Conservation (phyloP, 1,140 invertebrate species). For the Sitophilus oryzae region DNA sequence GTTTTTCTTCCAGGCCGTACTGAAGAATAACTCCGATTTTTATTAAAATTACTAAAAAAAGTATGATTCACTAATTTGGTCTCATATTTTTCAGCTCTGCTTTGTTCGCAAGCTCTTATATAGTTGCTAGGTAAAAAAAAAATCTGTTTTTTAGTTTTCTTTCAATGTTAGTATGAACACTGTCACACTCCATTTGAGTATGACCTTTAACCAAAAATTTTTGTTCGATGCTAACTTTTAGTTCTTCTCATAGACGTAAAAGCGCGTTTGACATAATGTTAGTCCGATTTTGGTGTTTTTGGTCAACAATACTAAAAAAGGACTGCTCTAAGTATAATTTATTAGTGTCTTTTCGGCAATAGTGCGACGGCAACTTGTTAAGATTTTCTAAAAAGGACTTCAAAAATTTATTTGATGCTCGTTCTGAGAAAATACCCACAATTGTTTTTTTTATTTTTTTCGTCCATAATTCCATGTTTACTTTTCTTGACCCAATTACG, state of each 20-base stretch:
- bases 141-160: constrained; percentile 30
- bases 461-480: too few relatives aligned
- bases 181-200: constrained; percentile 42
- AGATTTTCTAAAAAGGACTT: too few relatives aligned
- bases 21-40: background rate
- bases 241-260: constrained; percentile 24
- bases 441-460: too few relatives aligned
- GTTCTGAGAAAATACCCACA: too few relatives aligned
- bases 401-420: too few relatives aligned
- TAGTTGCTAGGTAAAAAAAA: constrained; percentile 29
- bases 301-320: constrained; percentile 21
- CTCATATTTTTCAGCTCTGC: constrained; percentile 8
- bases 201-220: constrained; percentile 43
- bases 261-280: constrained; percentile 36
- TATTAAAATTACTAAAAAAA: constrained; percentile 7
- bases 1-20: too few relatives aligned
- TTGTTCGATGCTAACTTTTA: constrained; percentile 35
- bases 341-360: constrained; percentile 18
- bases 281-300: constrained; percentile 40
- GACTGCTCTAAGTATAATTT: constrained; percentile 20
- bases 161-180: constrained; percentile 31
- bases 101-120: constrained; percentile 21
- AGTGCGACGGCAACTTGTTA: constrained; percentile 20
- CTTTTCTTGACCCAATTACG: too few relatives aligned
- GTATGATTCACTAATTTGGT: background rate